phyloP scores from a whole-genome alignment of 2,888 invertebrate species.

The Hyposoter didymator region DNA sequence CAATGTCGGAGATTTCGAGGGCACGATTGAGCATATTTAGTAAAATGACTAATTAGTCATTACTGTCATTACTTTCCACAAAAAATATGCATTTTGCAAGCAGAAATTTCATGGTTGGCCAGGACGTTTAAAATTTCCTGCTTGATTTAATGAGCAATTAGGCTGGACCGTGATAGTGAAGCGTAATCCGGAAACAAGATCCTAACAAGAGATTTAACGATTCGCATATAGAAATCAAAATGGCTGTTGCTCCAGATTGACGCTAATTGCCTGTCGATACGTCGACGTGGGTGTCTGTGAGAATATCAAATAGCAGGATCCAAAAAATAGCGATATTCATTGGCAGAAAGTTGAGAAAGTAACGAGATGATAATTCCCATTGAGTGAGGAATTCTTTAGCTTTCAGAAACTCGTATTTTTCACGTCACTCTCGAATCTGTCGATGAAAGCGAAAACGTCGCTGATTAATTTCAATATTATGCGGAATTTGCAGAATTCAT shows the following conservation, averaged over 20 bases:
- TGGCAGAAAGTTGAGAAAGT: slow-evolving; percentile 1
- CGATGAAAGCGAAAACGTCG: neutral
- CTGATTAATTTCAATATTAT: neutral
- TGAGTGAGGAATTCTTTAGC: neutral
- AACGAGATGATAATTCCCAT: slow-evolving; percentile 11
- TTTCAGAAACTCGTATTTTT: slow-evolving; percentile 5
- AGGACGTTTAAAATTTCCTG: neutral
- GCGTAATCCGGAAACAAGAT: neutral
- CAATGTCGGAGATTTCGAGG: neutral
- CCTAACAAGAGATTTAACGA: neutral
- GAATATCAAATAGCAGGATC: neutral
- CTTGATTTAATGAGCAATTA: neutral
- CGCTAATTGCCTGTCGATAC: slow-evolving; percentile 23
- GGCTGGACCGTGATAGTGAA: neutral
- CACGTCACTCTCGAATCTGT: neutral
- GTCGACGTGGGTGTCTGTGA: neutral
- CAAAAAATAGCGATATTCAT: neutral
- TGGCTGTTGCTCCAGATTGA: neutral
- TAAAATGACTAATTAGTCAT: neutral
- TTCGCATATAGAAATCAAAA: neutral
- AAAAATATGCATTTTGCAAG: too few species aligned
- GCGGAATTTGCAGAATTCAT: neutral
- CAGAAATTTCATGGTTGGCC: too few species aligned
- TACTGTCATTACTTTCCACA: neutral
- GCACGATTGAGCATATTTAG: neutral